These are phyloP conservation scores for Cliona cf. orientalis DNA, from an alignment of 37 sponge, comb jelly and placozoan genomes.

Conservation along the genomic window DNA sequence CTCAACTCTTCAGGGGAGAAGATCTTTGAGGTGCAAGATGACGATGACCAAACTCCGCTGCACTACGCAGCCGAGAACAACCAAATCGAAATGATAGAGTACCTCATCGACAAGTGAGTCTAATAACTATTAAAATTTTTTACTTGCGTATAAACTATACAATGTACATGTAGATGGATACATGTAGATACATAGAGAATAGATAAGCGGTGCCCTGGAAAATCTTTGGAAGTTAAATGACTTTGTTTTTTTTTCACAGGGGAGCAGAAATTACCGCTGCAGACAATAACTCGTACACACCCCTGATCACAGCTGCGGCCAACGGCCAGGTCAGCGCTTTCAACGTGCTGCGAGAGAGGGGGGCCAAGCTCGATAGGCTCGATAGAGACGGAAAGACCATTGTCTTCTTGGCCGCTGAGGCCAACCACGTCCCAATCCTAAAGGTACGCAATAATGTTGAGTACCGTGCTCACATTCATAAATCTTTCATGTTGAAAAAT, in stretches of 20 bases:
- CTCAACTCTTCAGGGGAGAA: conserved; percentile 45
- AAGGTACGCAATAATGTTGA: conserved; percentile 19
- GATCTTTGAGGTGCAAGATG: conserved; percentile 40
- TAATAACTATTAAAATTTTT: background rate
- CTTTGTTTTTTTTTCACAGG: background rate
- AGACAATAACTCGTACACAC: conserved; percentile 68
- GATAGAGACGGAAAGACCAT: conserved; percentile 67
- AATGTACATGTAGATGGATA: background rate
- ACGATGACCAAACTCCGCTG: conserved; percentile 69
- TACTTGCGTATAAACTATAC: background rate
- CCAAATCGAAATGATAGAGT: conserved; percentile 79
- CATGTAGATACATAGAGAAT: background rate
- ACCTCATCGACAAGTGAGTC: conserved; percentile 76
- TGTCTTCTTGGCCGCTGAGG: conserved; percentile 64
- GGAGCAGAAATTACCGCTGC: conserved; percentile 45
- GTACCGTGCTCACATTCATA: conserved; percentile 16
- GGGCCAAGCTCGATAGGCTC: conserved; percentile 36
- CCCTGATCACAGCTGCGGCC: conserved; percentile 60
- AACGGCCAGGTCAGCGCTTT: conserved; percentile 54
- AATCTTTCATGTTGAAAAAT: too few species aligned
- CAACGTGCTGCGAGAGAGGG: conserved; percentile 30
- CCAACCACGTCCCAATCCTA: conserved; percentile 43
- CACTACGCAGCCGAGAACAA: conserved; percentile 85
- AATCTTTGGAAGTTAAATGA: background rate
- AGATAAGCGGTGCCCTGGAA: background rate